Conservation (phyloP, 2,888 invertebrate genomes). For the Micoletzkya japonica region DNA sequence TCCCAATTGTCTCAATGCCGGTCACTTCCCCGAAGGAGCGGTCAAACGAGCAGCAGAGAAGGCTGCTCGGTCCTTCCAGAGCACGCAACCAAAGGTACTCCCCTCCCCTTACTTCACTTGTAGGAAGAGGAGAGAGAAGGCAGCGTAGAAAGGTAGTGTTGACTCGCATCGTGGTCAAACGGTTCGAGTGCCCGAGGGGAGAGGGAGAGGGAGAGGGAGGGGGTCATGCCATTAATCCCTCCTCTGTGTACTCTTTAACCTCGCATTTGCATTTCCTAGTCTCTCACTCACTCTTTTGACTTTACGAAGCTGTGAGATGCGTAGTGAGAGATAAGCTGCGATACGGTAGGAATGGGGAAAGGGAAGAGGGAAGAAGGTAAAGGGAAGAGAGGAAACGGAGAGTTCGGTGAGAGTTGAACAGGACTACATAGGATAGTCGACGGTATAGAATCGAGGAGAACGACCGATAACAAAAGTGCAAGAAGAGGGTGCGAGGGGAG, state of each 20-base stretch:
- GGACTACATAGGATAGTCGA: no score
- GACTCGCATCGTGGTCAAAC: slow-evolving; percentile 14
- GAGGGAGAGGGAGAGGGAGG: not conserved
- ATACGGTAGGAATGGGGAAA: not conserved
- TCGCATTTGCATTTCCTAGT: not conserved
- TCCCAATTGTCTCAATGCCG: slow-evolving; percentile 18
- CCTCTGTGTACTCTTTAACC: not conserved
- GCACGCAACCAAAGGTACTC: slow-evolving; percentile 62
- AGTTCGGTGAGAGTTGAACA: not conserved
- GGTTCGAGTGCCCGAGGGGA: slow-evolving; percentile 12
- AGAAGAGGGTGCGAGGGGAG: not conserved
- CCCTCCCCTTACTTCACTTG: not conserved
- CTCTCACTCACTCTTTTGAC: not conserved
- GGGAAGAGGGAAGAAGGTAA: not conserved
- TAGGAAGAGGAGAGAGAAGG: not conserved
- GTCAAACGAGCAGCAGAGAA: slow-evolving; percentile 62
- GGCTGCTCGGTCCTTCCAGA: slow-evolving; percentile 59
- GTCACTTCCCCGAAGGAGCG: slow-evolving; percentile 60
- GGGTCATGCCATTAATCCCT: slow-evolving; percentile 1
- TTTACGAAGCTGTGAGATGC: not conserved
- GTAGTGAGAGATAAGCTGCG: not conserved
- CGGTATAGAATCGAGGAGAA: slow-evolving; percentile 5
- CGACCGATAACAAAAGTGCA: slow-evolving; percentile 29
- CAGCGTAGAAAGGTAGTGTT: not conserved
- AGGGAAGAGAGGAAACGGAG: not conserved